Base-by-base conservation (phyloP, 2,797 vertebrate species). In the Danio kyathit region DNA sequence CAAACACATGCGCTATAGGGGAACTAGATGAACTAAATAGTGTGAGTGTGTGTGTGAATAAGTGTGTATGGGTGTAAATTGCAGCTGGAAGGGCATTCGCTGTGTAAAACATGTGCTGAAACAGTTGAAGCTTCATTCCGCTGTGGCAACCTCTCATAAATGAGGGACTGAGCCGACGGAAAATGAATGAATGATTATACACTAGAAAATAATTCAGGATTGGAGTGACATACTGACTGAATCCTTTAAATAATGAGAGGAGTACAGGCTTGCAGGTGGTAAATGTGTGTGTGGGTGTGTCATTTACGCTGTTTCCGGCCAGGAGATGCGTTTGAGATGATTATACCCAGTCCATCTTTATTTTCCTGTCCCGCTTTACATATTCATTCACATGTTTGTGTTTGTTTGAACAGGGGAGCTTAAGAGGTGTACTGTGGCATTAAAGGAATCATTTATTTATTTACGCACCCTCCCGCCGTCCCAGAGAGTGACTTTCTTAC, bases 191-290 rank as follows among this genome's bases (percentile, higher is more conserved):
- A n/a, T n/a, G n/a, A n/a, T n/a, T n/a, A n/a, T n/a, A n/a, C n/a
- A n/a, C n/a, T n/a, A n/a, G n/a, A n/a, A n/a, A n/a, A n/a, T n/a
- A n/a, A n/a, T n/a, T n/a, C n/a, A n/a, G n/a, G n/a, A n/a, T n/a
- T n/a, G n/a, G n/a, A n/a, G n/a, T n/a, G n/a, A n/a, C n/a, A n/a
- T n/a, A n/a, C n/a, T n/a, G n/a, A n/a, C n/a, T n/a, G n/a, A 21
- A 56, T 44, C n/a, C 52, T 57, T 44, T 10, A 44, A 57, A 44
- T 41, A 54, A 61, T 48, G 29, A 52, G 7, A 69, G 38, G 38
- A 48, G 48, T n/a, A n/a, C 8, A 51, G 44, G 74, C 61, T 41
- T 77, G 63, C 84, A 80, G 84, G 81, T 80, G 84, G 19, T 67
- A 40, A 38, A 8, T 63, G 57, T 69, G 49, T 59, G 21, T 49